phyloP scores from a whole-genome alignment of 2,888 invertebrate species.

The Alloscopus bannaensis region DNA sequence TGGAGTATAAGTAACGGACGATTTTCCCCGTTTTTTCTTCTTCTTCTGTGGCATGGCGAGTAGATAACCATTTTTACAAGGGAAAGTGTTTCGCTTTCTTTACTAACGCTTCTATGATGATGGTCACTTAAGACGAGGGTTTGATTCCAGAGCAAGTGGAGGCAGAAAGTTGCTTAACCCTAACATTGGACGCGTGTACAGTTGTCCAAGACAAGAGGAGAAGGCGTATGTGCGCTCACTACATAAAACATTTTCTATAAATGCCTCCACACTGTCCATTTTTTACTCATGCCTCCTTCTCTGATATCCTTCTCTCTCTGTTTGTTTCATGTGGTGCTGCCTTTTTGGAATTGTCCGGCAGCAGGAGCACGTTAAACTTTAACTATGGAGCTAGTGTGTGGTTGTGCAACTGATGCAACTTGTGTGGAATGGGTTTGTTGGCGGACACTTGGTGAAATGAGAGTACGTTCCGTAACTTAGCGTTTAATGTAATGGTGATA shows the following conservation, averaged over 20 bases:
- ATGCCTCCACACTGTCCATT: conserved; percentile 46
- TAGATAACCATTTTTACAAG: conserved; percentile 43
- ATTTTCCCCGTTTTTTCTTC: conserved; percentile 5
- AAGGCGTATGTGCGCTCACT: conserved; percentile 15
- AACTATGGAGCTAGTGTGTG: too few relatives aligned
- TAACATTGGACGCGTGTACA: neutral
- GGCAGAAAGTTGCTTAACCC: conserved; percentile 50
- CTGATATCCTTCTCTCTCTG: conserved; percentile 1
- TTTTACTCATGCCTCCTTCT: conserved; percentile 34
- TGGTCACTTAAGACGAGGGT: conserved; percentile 18
- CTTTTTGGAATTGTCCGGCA: too few relatives aligned
- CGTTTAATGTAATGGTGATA: conserved; percentile 40
- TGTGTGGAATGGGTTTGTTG: conserved; percentile 16
- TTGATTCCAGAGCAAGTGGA: conserved; percentile 40
- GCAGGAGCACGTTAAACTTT: too few relatives aligned
- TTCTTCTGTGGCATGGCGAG: conserved; percentile 21
- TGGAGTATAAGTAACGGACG: conserved; percentile 3
- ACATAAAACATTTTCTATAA: conserved; percentile 41
- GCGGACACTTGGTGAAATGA: conserved; percentile 49
- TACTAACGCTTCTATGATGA: conserved; percentile 3
- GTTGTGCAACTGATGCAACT: neutral
- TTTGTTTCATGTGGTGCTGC: too few relatives aligned
- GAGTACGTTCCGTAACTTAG: conserved; percentile 33
- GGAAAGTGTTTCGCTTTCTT: conserved; percentile 17
- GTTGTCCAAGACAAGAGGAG: neutral